Evolutionary conservation across 2,113 vertebrate genomes (phyloP).

Genomic region (Lipophrys pholis): DNA sequence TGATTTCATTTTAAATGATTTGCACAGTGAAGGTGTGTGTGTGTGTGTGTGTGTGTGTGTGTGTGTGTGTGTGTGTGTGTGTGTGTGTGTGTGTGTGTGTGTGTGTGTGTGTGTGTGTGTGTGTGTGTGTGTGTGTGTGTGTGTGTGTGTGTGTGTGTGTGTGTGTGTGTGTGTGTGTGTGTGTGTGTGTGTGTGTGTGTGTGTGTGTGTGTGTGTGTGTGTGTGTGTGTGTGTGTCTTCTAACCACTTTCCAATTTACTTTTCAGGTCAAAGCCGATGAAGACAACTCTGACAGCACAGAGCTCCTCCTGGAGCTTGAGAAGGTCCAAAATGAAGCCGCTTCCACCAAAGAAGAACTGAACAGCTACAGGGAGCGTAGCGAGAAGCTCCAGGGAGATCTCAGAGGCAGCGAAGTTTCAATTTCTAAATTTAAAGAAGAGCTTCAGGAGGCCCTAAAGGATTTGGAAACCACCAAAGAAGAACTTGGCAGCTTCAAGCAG

Average conservation of each 20-base stretch:
- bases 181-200: background rate
- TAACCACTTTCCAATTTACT: background rate
- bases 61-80: background rate
- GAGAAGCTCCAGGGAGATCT: conserved; percentile 85
- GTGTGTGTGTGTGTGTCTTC: background rate
- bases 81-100: background rate
- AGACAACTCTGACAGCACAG: conserved; percentile 46
- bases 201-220: background rate
- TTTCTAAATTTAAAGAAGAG: conserved; percentile 65
- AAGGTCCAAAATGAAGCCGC: conserved; percentile 77
- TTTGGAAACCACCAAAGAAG: conserved; percentile 83
- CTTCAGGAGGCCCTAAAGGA: conserved; percentile 76
- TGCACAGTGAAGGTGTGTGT: background rate
- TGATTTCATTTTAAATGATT: background rate
- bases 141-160: background rate
- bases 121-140: background rate
- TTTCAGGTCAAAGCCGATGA: conserved; percentile 57
- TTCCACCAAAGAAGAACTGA: conserved; percentile 87
- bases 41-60: background rate
- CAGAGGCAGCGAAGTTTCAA: conserved; percentile 31
- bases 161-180: background rate
- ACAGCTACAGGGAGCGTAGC: conserved; percentile 79
- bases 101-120: background rate
- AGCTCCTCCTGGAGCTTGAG: conserved; percentile 79
- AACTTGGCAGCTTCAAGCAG: conserved; percentile 83